Evolutionary conservation across 2,113 vertebrate species (phyloP).

Genomic region (Callospermophilus lateralis): DNA sequence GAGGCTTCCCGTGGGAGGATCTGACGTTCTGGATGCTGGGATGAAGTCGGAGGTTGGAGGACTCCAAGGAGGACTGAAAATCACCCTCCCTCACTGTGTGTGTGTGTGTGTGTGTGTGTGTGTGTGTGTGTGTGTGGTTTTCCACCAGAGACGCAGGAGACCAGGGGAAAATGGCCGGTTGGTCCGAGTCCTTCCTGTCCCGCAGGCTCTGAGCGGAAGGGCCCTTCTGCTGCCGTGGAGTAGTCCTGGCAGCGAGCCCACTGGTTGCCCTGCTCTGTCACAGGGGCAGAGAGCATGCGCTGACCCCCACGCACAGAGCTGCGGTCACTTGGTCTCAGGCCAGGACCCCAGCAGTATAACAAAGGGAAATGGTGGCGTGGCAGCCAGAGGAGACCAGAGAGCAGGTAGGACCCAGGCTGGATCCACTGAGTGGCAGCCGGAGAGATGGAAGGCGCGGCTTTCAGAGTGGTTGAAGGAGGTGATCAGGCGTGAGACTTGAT

Average conservation of each 20-base stretch:
- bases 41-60: background rate
- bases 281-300: background rate
- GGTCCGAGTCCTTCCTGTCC: background rate
- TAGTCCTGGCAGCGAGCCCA: background rate
- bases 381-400: background rate
- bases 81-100: background rate
- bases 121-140: background rate
- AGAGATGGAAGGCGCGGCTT: background rate
- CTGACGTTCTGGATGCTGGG: background rate
- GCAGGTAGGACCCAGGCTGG: background rate
- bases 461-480: background rate
- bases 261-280: fast-evolving
- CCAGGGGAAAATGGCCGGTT: background rate
- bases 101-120: background rate
- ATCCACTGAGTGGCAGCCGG: background rate
- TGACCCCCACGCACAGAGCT: background rate
- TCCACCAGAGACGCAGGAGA: background rate
- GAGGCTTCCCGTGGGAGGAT: background rate
- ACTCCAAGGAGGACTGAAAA: background rate
- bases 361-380: background rate
- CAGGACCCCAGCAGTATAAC: background rate
- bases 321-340: background rate
- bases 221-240: background rate
- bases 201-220: background rate
- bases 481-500: background rate